Conservation (phyloP, 1,140 invertebrate species). For the Berghia stephanieae region DNA sequence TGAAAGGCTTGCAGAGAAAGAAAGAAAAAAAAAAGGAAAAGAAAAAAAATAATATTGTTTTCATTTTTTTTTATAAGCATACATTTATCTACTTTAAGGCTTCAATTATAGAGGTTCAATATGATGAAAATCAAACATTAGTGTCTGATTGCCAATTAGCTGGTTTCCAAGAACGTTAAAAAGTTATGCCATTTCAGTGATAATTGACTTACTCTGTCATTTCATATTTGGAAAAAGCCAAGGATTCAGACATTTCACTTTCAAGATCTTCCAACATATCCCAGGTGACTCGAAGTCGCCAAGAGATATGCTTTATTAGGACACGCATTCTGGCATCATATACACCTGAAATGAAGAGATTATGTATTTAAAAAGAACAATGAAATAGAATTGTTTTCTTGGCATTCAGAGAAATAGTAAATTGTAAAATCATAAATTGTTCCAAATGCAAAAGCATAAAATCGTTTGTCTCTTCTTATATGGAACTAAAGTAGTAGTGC, state of each 20-base stretch:
- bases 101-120: too few relatives aligned
- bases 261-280: slow-evolving; percentile 69
- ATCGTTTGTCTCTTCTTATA: too few relatives aligned
- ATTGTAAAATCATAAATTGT: slow-evolving; percentile 21
- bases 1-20: too few relatives aligned
- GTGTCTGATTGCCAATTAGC: too few relatives aligned
- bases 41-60: slow-evolving; percentile 1
- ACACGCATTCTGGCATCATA: slow-evolving; percentile 76
- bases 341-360: slow-evolving; percentile 68
- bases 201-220: slow-evolving; percentile 60
- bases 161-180: neutral
- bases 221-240: slow-evolving; percentile 62
- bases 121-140: too few relatives aligned
- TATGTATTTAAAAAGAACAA: neutral
- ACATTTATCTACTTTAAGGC: too few relatives aligned
- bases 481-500: too few relatives aligned
- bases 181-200: neutral
- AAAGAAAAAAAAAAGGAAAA: neutral
- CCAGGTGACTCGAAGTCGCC: slow-evolving; percentile 70
- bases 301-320: slow-evolving; percentile 71
- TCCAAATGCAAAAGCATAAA: too few relatives aligned
- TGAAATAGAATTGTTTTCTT: neutral
- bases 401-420: neutral
- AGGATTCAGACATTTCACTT: slow-evolving; percentile 65
- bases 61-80: neutral